Percentiles rank a stretch among this genome's conserved stretches.
Evolutionary conservation across 2,113 vertebrate genomes (phyloP).

Genomic region (Anolis carolinensis): DNA sequence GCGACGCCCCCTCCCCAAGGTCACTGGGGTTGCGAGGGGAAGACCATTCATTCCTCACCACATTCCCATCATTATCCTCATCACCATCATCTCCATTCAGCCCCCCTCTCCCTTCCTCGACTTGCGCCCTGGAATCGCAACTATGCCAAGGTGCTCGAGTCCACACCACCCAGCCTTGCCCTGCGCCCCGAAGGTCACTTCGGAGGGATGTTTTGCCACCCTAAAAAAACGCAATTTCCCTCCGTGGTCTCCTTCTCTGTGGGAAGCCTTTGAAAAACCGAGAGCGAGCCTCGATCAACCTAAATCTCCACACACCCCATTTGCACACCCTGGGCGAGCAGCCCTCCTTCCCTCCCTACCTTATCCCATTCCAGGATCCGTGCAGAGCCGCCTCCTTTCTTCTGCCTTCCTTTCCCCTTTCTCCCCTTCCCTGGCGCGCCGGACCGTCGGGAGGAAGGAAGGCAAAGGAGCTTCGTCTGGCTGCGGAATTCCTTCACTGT

Average conservation of each 20-base stretch:
- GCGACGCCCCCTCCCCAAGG: constrained; percentile 57
- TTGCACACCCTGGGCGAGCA: no score
- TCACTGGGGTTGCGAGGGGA: constrained; percentile 37
- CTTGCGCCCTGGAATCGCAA: not conserved
- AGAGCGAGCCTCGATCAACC: no score
- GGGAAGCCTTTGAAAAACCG: not conserved
- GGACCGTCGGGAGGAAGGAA: not conserved
- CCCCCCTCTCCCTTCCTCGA: not conserved
- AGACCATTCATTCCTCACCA: not conserved
- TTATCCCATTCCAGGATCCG: not conserved
- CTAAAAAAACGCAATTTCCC: not conserved
- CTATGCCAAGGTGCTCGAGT: not conserved
- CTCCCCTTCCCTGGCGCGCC: not conserved
- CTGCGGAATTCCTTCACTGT: constrained; percentile 33
- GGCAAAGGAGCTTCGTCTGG: not conserved
- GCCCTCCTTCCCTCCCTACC: not conserved
- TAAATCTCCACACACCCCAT: no score
- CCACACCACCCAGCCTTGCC: not conserved
- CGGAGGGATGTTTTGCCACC: not conserved
- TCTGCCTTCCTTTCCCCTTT: not conserved
- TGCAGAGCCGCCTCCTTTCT: not conserved
- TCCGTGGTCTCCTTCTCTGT: not conserved
- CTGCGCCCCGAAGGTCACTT: not conserved
- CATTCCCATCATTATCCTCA: no score
- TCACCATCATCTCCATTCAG: not conserved